These are phyloP conservation scores for Elgonia sp. DNA, from an alignment of 2,888 invertebrate genomes.

Conservation along the genomic window DNA sequence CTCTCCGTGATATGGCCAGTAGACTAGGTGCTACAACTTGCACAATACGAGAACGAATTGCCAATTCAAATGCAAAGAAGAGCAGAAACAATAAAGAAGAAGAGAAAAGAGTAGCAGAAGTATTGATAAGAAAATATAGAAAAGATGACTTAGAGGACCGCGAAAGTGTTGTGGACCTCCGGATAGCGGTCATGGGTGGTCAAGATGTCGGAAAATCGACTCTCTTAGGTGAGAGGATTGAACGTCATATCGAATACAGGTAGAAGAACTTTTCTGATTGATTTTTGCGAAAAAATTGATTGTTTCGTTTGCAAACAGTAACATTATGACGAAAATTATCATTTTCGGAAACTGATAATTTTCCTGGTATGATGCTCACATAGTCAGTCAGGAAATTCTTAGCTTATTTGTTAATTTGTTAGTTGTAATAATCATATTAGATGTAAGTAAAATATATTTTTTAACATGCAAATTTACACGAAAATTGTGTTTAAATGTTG, in stretches of 20 bases:
- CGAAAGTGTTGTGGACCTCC: constrained; percentile 94
- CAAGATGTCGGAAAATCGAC: constrained; percentile 99
- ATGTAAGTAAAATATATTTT: too few species aligned
- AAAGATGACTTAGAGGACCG: constrained; percentile 90
- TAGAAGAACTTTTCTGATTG: constrained; percentile 54
- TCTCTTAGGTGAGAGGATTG: constrained; percentile 88
- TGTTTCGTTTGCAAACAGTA: not conserved
- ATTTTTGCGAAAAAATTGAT: constrained; percentile 22
- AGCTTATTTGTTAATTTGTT: not conserved
- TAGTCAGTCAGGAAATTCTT: constrained; percentile 58
- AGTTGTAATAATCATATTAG: too few species aligned
- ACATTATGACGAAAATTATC: not conserved
- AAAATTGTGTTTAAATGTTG: too few species aligned
- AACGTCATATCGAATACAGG: constrained; percentile 23
- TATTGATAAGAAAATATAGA: constrained; percentile 94
- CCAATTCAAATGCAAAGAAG: constrained; percentile 84
- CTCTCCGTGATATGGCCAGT: constrained; percentile 95
- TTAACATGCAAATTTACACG: too few species aligned
- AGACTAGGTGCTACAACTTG: constrained; percentile 94
- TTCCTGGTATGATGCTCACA: constrained; percentile 28
- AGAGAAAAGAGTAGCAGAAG: constrained; percentile 93
- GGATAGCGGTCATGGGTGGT: constrained; percentile 97
- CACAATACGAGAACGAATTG: constrained; percentile 90
- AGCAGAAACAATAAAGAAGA: constrained; percentile 80
- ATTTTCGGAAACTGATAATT: not conserved